Conservation (phyloP, 1,140 invertebrate genomes). For the Heliothis virescens region DNA sequence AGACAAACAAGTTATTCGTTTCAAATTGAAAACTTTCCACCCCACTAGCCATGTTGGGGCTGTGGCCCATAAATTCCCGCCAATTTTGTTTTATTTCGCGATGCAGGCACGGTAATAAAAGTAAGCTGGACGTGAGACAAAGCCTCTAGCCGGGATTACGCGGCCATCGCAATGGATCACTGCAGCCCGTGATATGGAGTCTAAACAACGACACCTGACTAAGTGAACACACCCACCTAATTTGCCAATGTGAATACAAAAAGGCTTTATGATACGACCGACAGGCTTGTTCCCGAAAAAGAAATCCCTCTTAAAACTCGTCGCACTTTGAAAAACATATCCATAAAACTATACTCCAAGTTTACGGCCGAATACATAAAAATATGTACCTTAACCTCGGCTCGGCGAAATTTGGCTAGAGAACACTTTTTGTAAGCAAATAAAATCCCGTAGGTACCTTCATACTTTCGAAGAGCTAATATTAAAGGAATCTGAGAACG, state of each 20-base stretch:
- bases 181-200: conserved; percentile 78
- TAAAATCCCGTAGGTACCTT: conserved; percentile 46
- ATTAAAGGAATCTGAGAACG: conserved; percentile 31
- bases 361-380: conserved; percentile 61
- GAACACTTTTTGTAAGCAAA: conserved; percentile 44
- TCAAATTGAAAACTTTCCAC: conserved; percentile 86
- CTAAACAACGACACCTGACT: conserved; percentile 79
- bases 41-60: conserved; percentile 81
- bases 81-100: conserved; percentile 86
- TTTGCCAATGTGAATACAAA: conserved; percentile 48
- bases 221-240: conserved; percentile 61
- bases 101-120: conserved; percentile 85
- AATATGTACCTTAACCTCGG: conserved; percentile 52
- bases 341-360: conserved; percentile 61
- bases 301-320: conserved; percentile 52
- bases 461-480: conserved; percentile 27
- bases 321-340: conserved; percentile 57
- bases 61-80: conserved; percentile 84
- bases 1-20: conserved; percentile 85
- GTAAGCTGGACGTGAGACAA: conserved; percentile 85
- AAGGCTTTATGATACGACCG: conserved; percentile 23
- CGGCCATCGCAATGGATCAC: conserved; percentile 81
- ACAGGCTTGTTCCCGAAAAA: conserved; percentile 40
- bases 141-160: conserved; percentile 81
- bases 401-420: conserved; percentile 54